Conservation (phyloP, 2,113 vertebrate species). For the Phalacrocorax pelagicus region DNA sequence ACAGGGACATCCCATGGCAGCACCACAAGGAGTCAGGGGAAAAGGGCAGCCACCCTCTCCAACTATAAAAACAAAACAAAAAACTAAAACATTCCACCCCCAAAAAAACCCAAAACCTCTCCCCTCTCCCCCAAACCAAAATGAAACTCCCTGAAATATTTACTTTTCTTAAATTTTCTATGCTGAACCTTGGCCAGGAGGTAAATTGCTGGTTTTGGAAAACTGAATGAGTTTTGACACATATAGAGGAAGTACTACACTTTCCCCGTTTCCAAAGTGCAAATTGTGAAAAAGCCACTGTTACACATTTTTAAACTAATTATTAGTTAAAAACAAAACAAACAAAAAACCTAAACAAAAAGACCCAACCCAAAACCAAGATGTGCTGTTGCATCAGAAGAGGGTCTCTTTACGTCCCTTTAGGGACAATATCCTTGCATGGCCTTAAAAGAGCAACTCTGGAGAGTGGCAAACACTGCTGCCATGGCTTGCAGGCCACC, state of each 20-base stretch:
- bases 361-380: background rate
- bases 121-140: background rate
- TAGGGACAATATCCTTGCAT: background rate
- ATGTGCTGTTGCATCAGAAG: background rate
- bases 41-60: background rate
- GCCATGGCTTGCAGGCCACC: background rate
- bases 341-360: background rate
- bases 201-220: slow-evolving; percentile 17
- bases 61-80: background rate
- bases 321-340: background rate
- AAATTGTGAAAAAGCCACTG: background rate
- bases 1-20: rapidly evolving
- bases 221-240: background rate
- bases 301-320: background rate
- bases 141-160: background rate
- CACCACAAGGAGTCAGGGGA: background rate
- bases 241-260: background rate
- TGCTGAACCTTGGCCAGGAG: background rate
- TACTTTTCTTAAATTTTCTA: background rate
- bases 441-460: background rate
- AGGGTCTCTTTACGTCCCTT: background rate
- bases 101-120: background rate
- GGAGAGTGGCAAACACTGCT: rapidly evolving
- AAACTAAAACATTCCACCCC: background rate
- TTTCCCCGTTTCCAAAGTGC: background rate